Conservation (phyloP, 2,888 invertebrate species). For the Machimus atricapillus region DNA sequence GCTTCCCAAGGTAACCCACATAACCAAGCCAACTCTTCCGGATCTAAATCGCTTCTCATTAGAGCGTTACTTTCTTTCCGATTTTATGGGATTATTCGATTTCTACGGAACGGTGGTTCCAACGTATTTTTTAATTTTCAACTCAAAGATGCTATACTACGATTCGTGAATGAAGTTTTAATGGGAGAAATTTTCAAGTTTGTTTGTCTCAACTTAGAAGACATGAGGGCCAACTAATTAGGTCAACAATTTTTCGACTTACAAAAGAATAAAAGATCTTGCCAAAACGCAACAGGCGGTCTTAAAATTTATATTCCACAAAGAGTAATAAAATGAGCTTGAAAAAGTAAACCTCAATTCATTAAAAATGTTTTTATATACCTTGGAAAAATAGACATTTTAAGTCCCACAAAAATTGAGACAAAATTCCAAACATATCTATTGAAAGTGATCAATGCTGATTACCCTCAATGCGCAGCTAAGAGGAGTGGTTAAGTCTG, state of each 20-base stretch:
- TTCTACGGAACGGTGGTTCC: background rate
- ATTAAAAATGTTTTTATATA: background rate
- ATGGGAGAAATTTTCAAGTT: background rate
- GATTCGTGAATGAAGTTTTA: background rate
- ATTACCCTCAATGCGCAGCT: background rate
- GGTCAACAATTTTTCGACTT: background rate
- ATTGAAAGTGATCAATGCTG: background rate
- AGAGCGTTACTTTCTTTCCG: background rate
- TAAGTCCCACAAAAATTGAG: background rate
- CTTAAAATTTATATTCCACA: background rate
- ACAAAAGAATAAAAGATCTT: background rate
- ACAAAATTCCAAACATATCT: background rate
- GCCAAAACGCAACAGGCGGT: background rate
- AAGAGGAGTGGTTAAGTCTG: background rate
- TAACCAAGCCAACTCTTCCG: background rate
- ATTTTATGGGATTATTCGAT: background rate
- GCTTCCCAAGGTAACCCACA: background rate
- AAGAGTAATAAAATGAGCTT: background rate
- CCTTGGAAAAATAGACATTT: background rate
- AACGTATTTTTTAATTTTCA: background rate
- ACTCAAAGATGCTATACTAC: background rate
- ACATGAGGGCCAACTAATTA: background rate
- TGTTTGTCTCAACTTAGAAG: background rate
- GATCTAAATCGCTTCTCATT: background rate
- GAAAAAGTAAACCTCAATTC: background rate